Conservation (phyloP, 2,888 invertebrate species). For the Cryptocheilus praepositus region DNA sequence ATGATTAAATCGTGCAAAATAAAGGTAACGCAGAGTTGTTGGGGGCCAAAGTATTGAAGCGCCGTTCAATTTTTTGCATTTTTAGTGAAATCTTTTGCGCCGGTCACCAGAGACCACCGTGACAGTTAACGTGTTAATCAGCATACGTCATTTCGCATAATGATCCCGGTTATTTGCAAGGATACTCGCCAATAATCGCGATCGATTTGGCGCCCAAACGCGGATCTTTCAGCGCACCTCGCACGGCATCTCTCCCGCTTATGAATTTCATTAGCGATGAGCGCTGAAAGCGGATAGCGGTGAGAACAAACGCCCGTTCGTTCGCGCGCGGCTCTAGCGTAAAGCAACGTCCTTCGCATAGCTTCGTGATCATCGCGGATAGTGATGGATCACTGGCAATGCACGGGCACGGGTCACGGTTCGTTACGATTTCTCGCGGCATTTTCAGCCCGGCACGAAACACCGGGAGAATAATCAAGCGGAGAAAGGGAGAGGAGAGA, state of each 20-base stretch:
- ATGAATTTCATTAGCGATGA: not conserved
- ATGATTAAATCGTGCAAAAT: too few relatives aligned
- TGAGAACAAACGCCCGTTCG: not conserved
- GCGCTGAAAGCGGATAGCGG: too few relatives aligned
- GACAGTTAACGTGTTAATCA: too few relatives aligned
- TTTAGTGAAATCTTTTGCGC: too few relatives aligned
- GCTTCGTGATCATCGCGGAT: conserved; percentile 60
- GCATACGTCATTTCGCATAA: too few relatives aligned
- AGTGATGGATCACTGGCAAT: conserved; percentile 61
- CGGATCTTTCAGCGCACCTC: too few relatives aligned
- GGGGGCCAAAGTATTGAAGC: too few relatives aligned
- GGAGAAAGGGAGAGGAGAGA: conserved; percentile 28
- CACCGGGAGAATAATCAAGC: conserved; percentile 43
- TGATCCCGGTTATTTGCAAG: not conserved
- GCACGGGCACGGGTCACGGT: conserved; percentile 51
- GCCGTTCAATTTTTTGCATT: too few relatives aligned
- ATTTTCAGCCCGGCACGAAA: conserved; percentile 36
- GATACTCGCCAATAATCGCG: not conserved
- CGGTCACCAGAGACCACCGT: too few relatives aligned
- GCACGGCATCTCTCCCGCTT: too few relatives aligned
- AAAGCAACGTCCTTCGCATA: conserved; percentile 61
- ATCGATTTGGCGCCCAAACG: too few relatives aligned
- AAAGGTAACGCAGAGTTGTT: too few relatives aligned
- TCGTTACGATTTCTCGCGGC: conserved; percentile 61
- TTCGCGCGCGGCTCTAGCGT: conserved; percentile 11